Conservation (phyloP, 2,113 vertebrate genomes). For the Daphoenositta chrysoptera region DNA sequence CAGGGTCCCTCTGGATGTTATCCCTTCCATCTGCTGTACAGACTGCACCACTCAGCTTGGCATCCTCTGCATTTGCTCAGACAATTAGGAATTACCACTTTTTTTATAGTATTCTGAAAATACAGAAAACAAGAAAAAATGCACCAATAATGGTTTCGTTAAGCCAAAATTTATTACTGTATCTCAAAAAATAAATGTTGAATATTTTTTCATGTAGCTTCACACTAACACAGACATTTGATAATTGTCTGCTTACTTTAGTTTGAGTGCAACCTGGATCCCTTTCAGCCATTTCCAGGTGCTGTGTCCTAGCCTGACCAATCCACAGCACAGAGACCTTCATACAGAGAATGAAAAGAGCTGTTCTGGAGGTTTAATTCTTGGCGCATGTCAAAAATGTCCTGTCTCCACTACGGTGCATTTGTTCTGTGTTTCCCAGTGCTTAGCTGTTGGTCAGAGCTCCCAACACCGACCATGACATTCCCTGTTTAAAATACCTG, state of each 20-base stretch:
- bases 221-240: background rate
- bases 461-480: accelerated
- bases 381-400: background rate
- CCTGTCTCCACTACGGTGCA: background rate
- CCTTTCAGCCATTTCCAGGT: background rate
- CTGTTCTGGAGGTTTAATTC: background rate
- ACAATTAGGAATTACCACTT: too few species aligned
- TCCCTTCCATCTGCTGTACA: background rate
- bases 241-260: background rate
- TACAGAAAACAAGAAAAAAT: background rate
- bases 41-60: background rate
- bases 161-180: background rate
- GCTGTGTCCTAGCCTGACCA: background rate
- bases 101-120: background rate
- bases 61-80: background rate
- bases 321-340: background rate
- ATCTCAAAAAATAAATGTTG: background rate
- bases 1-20: background rate
- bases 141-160: background rate
- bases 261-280: background rate
- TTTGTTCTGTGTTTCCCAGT: background rate
- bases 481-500: background rate
- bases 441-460: background rate
- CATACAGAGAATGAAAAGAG: background rate
- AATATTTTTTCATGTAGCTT: background rate